Conservation (phyloP, 2,113 vertebrate genomes). For the Noturus placidus region DNA sequence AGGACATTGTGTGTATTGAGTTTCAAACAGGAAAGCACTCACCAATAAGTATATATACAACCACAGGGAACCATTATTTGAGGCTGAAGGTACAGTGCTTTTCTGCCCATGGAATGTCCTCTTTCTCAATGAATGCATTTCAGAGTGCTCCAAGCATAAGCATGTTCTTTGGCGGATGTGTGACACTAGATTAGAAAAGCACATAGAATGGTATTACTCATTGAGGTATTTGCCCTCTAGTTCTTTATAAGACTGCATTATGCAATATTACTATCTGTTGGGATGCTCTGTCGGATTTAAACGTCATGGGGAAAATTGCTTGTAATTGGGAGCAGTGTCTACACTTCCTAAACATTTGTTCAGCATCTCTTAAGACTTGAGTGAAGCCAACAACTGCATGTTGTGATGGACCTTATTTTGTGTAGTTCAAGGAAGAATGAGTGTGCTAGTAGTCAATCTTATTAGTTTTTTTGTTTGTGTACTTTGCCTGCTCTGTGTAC, state of each 20-base stretch:
- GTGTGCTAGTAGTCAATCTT: conserved; percentile 13
- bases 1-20: conserved; percentile 13
- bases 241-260: neutral
- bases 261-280: neutral
- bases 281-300: neutral
- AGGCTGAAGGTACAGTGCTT: conserved; percentile 66
- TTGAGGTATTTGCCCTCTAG: neutral
- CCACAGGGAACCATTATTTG: conserved; percentile 32
- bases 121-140: conserved; percentile 64
- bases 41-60: conserved; percentile 31
- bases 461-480: conserved; percentile 11
- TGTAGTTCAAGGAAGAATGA: neutral
- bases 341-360: neutral
- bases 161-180: conserved; percentile 16
- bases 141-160: conserved; percentile 19
- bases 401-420: neutral
- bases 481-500: conserved; percentile 13
- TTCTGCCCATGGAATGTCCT: conserved; percentile 63
- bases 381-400: conserved; percentile 2
- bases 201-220: neutral
- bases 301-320: neutral
- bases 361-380: neutral
- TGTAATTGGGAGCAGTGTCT: neutral
- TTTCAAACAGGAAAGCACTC: conserved; percentile 16
- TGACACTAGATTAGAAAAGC: neutral